Percentiles rank a stretch among this genome's conserved stretches.
Evolutionary conservation across 2,113 vertebrate genomes (phyloP).

Genomic region (Choloepus hoffmanni): DNA sequence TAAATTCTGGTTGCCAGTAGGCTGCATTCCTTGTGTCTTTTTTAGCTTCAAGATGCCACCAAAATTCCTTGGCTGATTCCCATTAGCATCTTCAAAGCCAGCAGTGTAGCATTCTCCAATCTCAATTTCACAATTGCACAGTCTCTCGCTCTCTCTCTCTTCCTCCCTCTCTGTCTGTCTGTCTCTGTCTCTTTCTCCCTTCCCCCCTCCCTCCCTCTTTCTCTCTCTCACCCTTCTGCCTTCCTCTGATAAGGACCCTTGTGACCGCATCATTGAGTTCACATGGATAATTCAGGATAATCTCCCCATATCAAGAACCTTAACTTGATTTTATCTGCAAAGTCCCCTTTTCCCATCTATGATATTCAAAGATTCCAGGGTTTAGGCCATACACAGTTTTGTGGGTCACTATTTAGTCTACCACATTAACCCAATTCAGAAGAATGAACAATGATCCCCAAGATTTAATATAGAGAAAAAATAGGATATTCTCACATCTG

Average conservation of each 20-base stretch:
- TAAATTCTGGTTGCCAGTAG: neutral
- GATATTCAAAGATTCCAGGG: neutral
- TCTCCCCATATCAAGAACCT: neutral
- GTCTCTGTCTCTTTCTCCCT: too few species aligned
- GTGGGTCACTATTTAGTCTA: neutral
- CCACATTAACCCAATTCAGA: neutral
- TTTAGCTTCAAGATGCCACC: too few species aligned
- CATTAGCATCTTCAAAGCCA: neutral
- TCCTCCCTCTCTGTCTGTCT: too few species aligned
- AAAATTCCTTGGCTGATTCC: too few species aligned
- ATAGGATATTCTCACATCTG: neutral
- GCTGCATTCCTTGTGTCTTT: too few species aligned
- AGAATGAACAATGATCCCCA: neutral
- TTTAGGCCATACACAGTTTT: neutral
- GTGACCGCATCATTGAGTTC: fast-evolving
- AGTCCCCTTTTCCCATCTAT: neutral
- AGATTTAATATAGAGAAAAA: neutral
- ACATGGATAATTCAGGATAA: neutral
- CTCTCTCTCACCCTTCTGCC: neutral
- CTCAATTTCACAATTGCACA: too few species aligned
- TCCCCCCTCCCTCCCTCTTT: too few species aligned
- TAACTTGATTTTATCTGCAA: neutral
- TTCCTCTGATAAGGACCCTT: neutral
- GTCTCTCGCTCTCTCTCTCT: too few species aligned
- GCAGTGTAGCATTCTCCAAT: neutral